A percentile compares a stretch with the other conserved stretches of the same genome.
Conservation (phyloP, 2,113 vertebrate species). For the Martes martes region DNA sequence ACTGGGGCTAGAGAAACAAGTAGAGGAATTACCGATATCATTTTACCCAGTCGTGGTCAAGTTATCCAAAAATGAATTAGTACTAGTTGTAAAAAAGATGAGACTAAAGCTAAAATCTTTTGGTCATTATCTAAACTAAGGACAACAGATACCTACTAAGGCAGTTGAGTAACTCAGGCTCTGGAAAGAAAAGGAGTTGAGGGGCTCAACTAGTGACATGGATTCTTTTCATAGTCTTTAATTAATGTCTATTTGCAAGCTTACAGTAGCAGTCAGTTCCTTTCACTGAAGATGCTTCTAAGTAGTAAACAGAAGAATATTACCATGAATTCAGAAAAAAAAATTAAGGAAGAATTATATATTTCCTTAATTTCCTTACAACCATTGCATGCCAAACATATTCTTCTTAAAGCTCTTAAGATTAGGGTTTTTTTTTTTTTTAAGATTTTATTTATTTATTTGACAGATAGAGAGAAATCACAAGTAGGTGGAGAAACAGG, state of each 20-base stretch:
- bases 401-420: neutral
- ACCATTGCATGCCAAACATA: neutral
- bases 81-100: neutral
- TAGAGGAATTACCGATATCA: neutral
- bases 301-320: neutral
- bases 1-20: neutral
- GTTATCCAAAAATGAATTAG: neutral
- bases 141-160: fast-evolving
- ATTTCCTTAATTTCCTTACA: neutral
- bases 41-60: neutral
- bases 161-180: neutral
- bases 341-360: neutral
- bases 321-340: conserved; percentile 14
- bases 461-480: no score
- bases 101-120: neutral
- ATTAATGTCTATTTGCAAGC: neutral
- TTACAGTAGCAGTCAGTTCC: neutral
- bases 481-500: no score
- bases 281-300: neutral
- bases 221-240: neutral
- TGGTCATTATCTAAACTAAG: neutral
- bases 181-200: neutral
- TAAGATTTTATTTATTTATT: no score
- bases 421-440: neutral
- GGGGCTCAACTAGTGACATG: neutral